phyloP scores from a whole-genome alignment of 2,797 vertebrate genomes.

The Leptodactylus fallax region DNA sequence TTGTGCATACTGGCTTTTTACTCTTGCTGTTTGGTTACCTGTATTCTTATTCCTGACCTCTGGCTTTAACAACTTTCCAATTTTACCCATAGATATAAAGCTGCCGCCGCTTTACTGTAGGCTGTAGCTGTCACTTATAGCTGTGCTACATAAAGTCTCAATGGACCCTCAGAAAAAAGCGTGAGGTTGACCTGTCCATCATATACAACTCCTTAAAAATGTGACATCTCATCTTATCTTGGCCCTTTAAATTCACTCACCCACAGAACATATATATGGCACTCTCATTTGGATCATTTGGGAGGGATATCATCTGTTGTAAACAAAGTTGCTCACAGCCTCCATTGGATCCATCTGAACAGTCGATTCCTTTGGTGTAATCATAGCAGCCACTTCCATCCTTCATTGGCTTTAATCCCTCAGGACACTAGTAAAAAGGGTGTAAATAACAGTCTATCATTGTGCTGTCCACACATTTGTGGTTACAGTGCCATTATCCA shows the following conservation, averaged over 20 bases:
- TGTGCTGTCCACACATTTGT: neutral
- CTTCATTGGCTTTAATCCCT: conserved; percentile 94
- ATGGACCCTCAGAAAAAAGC: too few relatives aligned
- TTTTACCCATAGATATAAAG: too few relatives aligned
- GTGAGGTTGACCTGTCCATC: too few relatives aligned
- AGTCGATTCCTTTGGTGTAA: conserved; percentile 95
- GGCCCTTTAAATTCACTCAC: conserved; percentile 76
- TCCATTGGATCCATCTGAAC: conserved; percentile 96
- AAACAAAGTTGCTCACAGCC: conserved; percentile 98
- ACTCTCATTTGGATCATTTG: conserved; percentile 88
- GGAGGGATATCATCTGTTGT: conserved; percentile 91
- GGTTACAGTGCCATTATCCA: too few relatives aligned
- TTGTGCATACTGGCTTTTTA: too few relatives aligned
- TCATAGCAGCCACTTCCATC: conserved; percentile 97
- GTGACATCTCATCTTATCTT: neutral
- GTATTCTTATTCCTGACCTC: too few relatives aligned
- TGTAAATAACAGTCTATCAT: neutral
- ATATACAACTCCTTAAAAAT: too few relatives aligned
- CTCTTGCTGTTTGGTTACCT: too few relatives aligned
- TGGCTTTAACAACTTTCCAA: too few relatives aligned
- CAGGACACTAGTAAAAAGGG: conserved; percentile 83
- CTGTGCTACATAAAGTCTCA: too few relatives aligned
- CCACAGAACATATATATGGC: conserved; percentile 99
- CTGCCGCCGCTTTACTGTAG: too few relatives aligned
- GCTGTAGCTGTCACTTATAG: too few relatives aligned